Evolutionary conservation across 2,113 vertebrate genomes (phyloP), one percentile per base, ranked within the genome.

Genomic region (Pontoporia blainvillei): DNA sequence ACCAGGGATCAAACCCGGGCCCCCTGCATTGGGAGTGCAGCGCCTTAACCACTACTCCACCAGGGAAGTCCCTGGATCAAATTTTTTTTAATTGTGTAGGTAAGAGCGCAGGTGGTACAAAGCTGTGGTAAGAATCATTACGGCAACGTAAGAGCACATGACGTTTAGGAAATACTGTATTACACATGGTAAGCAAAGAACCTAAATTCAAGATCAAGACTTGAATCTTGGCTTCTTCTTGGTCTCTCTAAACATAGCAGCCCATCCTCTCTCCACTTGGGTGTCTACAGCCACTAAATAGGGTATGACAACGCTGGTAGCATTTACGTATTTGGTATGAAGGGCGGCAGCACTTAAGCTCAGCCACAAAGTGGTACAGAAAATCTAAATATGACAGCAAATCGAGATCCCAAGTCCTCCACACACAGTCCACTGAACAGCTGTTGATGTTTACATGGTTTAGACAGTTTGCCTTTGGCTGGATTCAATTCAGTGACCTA

Each of bases 391-490:
- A 59, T 23, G 13, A 64, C 2, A 61, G 61, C 73, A 79, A 72
- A 46, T 49, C 23, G 46, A 66, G 69, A 59, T 49, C 72, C 75
- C 0, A 2, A 73, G 67, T 62, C 57, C 75, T 41, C 44, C 0
- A 0, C 83, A 34, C 62, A 76, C 8, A 62, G 93, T 78, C 73
- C 90, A 79, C 90, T 9, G 49, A 46, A 92, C 85, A 94, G 88
- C 85, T 39, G 75, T 20, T 78, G 94, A 95, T 5, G 83, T 31
- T 81, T 27, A 36, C 81, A 46, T 10, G 1, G 39, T 91, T 92
- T 23, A 78, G 78, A 91, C 93, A 96, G 87, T n/a, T 85, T 92
- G 96, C 97, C 96, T 82, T 34, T 54, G 92, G 97, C 96, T 69
- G 64, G 66, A 59, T 72, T 85, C 75, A 78, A 11, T 34, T 82